Percentiles rank a stretch among this genome's conserved stretches.
These are phyloP conservation scores for Eulimnadia texana DNA, from an alignment of 1,140 invertebrate species.

Conservation along the genomic window DNA sequence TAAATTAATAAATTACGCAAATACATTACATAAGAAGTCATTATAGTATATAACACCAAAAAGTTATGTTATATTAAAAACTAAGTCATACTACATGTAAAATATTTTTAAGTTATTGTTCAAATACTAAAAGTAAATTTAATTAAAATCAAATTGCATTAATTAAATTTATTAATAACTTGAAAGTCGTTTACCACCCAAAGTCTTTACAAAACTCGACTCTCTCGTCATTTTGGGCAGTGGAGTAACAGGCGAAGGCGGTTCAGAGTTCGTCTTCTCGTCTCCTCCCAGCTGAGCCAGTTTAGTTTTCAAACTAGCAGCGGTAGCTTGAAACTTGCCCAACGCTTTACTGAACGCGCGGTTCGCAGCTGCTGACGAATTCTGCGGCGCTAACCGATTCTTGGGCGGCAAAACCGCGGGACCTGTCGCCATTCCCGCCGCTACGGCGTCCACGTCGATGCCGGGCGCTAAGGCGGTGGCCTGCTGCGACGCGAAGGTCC, in stretches of 20 bases:
- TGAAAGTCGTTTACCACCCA: not conserved
- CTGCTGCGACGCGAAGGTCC: not conserved
- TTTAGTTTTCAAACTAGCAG: constrained; percentile 13
- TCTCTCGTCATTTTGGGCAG: constrained; percentile 1
- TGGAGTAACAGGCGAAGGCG: not conserved
- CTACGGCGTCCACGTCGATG: constrained; percentile 12
- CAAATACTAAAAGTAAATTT: not conserved
- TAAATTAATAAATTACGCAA: no score
- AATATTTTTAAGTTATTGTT: not conserved
- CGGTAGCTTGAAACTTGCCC: constrained; percentile 14
- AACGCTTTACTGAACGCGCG: constrained; percentile 13
- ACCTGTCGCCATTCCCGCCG: constrained; percentile 7
- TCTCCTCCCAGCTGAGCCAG: constrained; percentile 9
- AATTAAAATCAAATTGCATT: not conserved
- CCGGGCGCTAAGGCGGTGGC: not conserved
- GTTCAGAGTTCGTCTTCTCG: not conserved
- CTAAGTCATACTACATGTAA: not conserved
- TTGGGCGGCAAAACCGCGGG: not conserved
- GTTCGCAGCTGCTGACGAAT: constrained; percentile 1
- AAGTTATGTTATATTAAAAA: not conserved
- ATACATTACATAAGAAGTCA: no score
- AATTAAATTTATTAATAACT: not conserved
- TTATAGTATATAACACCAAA: not conserved
- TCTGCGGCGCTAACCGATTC: not conserved
- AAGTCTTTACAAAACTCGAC: not conserved